Conservation (phyloP, 1,140 invertebrate genomes). For the Caerostris darwini region DNA sequence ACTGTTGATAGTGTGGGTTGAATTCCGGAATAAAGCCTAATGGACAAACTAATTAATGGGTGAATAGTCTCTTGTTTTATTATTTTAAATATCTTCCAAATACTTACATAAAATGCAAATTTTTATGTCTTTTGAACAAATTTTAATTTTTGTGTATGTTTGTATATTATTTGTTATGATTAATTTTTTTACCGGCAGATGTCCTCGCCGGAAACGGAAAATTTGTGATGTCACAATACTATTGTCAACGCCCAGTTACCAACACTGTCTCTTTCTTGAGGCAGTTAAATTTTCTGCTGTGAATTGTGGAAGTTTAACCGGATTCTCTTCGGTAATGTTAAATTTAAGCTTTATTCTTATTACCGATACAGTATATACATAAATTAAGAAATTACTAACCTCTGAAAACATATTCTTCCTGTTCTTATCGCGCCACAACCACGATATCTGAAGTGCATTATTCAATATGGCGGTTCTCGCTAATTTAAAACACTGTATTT, state of each 20-base stretch:
- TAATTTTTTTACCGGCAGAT: constrained; percentile 58
- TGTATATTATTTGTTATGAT: not conserved
- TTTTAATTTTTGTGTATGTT: not conserved
- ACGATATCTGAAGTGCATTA: constrained; percentile 51
- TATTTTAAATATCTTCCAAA: too few species aligned
- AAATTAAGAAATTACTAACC: not conserved
- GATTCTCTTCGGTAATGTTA: constrained; percentile 76
- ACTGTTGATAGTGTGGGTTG: too few species aligned
- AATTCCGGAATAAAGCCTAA: too few species aligned
- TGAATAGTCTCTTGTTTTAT: too few species aligned
- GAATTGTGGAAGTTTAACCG: constrained; percentile 59
- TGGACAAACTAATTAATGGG: too few species aligned
- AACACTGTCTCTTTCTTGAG: constrained; percentile 63
- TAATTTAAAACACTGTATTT: constrained; percentile 27
- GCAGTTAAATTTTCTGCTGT: constrained; percentile 40
- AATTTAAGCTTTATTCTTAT: constrained; percentile 26
- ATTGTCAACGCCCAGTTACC: constrained; percentile 78
- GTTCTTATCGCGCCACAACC: constrained; percentile 6
- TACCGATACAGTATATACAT: not conserved
- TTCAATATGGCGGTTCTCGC: constrained; percentile 73
- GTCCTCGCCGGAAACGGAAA: constrained; percentile 72
- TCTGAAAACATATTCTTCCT: not conserved
- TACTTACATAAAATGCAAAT: too few species aligned
- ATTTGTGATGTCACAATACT: constrained; percentile 75
- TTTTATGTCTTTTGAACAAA: too few species aligned